These are phyloP conservation scores for Andricus quercusramuli DNA, from an alignment of 2,888 invertebrate genomes.

Conservation along the genomic window DNA sequence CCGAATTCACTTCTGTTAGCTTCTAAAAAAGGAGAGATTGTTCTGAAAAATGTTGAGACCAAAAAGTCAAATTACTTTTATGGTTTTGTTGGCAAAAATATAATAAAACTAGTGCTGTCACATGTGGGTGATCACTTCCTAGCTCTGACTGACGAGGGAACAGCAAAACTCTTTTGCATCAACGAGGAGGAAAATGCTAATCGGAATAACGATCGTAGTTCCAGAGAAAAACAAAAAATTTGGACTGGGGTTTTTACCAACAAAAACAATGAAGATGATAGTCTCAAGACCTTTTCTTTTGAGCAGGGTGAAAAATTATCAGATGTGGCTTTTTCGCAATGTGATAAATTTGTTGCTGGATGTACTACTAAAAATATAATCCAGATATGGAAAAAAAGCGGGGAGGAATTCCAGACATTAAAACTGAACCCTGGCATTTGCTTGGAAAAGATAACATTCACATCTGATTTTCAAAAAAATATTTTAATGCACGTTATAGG, in stretches of 20 bases:
- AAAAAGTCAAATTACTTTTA: conserved; percentile 78
- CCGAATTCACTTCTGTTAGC: conserved; percentile 79
- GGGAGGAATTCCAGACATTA: not conserved
- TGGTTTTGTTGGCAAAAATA: conserved; percentile 59
- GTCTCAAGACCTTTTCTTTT: conserved; percentile 61
- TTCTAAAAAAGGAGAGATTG: conserved; percentile 78
- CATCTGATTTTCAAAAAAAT: conserved; percentile 47
- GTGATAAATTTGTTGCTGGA: conserved; percentile 66
- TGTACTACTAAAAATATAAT: conserved; percentile 68
- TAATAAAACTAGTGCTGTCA: conserved; percentile 79
- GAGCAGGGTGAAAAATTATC: conserved; percentile 61
- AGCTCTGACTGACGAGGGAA: conserved; percentile 81
- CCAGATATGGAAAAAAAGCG: conserved; percentile 57
- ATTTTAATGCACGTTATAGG: conserved; percentile 67
- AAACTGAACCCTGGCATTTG: conserved; percentile 10
- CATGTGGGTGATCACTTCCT: conserved; percentile 81
- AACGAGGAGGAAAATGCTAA: conserved; percentile 56
- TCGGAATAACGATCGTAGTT: conserved; percentile 58
- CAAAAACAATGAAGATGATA: conserved; percentile 63
- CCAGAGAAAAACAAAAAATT: conserved; percentile 68
- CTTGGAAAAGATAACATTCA: conserved; percentile 52
- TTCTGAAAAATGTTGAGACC: conserved; percentile 82
- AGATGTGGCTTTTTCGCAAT: conserved; percentile 66
- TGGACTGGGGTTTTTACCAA: conserved; percentile 66
- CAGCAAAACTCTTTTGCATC: conserved; percentile 80